A percentile compares a stretch with the other conserved stretches of the same genome.
Evolutionary conservation across 2,888 invertebrate species (phyloP).

Genomic region (Dione juno): DNA sequence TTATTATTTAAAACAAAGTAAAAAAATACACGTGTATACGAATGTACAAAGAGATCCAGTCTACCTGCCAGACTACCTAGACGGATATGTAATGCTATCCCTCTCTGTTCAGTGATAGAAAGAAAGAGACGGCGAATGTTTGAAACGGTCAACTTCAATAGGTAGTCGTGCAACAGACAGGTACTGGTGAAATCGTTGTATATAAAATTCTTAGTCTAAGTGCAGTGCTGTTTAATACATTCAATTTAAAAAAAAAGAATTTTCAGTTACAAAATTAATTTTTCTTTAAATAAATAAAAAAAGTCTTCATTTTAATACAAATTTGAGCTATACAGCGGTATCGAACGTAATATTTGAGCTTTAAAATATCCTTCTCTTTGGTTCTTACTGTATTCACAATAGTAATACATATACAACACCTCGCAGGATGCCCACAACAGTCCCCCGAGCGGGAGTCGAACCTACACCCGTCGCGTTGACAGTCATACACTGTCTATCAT

Average conservation of each 20-base stretch:
- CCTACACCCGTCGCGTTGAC: not conserved
- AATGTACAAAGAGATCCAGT: too few species aligned
- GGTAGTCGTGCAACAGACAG: not conserved
- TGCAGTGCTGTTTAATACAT: not conserved
- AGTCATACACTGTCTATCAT: not conserved
- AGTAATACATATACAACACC: too few species aligned
- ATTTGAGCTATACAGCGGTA: too few species aligned
- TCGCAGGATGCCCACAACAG: not conserved
- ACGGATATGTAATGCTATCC: too few species aligned
- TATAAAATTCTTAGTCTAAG: not conserved
- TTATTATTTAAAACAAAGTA: not conserved
- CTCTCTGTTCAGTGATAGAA: not conserved
- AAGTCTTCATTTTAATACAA: too few species aligned
- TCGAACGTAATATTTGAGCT: not conserved
- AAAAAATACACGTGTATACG: too few species aligned
- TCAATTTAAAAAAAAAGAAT: not conserved
- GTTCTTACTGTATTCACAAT: not conserved
- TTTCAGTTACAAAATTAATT: too few species aligned
- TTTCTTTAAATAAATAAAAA: too few species aligned
- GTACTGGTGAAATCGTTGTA: slow-evolving; percentile 8
- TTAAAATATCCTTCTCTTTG: not conserved
- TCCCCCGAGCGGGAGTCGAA: not conserved
- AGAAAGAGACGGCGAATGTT: too few species aligned
- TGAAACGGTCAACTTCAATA: not conserved
- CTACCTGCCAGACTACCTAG: too few species aligned